Conservation (phyloP, 2,113 vertebrate species). For the Lycaon pictus region DNA sequence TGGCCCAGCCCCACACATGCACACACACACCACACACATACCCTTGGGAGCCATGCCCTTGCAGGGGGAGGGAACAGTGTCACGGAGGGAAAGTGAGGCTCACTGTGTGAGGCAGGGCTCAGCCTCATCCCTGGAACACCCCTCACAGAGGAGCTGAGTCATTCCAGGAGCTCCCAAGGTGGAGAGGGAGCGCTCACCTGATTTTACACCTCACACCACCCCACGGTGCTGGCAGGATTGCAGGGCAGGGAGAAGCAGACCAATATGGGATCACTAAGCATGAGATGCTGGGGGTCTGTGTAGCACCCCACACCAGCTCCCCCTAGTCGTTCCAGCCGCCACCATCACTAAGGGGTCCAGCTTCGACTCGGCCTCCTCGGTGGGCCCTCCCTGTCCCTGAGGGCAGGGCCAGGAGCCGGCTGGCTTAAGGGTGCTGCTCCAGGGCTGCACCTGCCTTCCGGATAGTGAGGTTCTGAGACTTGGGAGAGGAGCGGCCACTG, state of each 20-base stretch:
- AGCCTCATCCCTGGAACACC: background rate
- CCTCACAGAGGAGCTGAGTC: background rate
- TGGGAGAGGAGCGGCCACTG: background rate
- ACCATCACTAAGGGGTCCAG: background rate
- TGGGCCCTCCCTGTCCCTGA: too few relatives aligned
- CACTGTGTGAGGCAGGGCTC: background rate
- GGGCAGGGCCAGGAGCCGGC: background rate
- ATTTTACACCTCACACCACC: background rate
- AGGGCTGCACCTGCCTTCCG: fast-evolving
- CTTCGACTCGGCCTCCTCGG: background rate
- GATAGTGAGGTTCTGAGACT: background rate
- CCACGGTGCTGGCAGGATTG: background rate
- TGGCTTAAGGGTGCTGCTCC: background rate
- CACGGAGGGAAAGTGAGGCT: background rate
- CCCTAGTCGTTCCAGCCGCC: background rate
- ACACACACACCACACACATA: background rate
- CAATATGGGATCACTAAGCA: background rate
- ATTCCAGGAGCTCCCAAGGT: too few relatives aligned
- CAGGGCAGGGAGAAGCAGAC: background rate
- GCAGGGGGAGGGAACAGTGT: background rate
- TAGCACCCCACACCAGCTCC: background rate
- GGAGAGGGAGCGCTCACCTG: background rate
- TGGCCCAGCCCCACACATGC: background rate
- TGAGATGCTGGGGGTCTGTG: background rate
- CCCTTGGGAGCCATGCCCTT: background rate